Percentiles rank a stretch among this genome's conserved stretches.
Evolutionary conservation across 2,113 vertebrate genomes (phyloP).

Genomic region (Neoarius graeffei): DNA sequence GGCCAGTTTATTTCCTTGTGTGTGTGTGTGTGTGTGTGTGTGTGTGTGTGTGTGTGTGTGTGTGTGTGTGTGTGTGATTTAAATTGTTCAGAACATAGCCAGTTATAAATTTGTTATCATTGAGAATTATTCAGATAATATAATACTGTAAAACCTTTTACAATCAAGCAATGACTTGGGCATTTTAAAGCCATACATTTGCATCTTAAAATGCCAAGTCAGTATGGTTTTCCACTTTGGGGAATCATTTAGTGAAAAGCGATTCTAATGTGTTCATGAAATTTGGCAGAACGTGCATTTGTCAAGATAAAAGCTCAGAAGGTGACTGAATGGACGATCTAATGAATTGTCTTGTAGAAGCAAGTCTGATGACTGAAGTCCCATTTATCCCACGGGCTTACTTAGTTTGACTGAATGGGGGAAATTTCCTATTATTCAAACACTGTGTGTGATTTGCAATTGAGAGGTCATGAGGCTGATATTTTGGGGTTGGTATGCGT

Average conservation of each 20-base stretch:
- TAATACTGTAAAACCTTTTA: conserved; percentile 55
- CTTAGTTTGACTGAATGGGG: neutral
- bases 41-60: too few species aligned
- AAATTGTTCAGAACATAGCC: conserved; percentile 33
- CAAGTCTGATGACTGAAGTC: neutral
- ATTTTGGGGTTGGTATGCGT: neutral
- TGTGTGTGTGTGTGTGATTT: neutral
- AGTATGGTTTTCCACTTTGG: conserved; percentile 37
- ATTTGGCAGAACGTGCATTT: conserved; percentile 8
- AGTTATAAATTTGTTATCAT: conserved; percentile 37
- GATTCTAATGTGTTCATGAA: neutral
- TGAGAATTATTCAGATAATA: conserved; percentile 50
- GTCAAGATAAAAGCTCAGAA: neutral
- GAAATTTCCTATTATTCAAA: neutral
- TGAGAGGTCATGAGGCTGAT: neutral
- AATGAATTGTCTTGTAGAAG: conserved; percentile 1
- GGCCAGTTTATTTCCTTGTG: neutral
- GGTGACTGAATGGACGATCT: neutral
- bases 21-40: too few species aligned
- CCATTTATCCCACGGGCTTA: neutral
- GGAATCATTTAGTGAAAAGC: conserved; percentile 3
- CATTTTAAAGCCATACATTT: conserved; percentile 45
- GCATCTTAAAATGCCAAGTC: conserved; percentile 48
- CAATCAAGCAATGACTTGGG: conserved; percentile 55
- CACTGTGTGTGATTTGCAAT: neutral